Evolutionary conservation across 1,140 invertebrate species (phyloP), one percentile per base, ranked within the genome.

Genomic region (Bombus turneri): DNA sequence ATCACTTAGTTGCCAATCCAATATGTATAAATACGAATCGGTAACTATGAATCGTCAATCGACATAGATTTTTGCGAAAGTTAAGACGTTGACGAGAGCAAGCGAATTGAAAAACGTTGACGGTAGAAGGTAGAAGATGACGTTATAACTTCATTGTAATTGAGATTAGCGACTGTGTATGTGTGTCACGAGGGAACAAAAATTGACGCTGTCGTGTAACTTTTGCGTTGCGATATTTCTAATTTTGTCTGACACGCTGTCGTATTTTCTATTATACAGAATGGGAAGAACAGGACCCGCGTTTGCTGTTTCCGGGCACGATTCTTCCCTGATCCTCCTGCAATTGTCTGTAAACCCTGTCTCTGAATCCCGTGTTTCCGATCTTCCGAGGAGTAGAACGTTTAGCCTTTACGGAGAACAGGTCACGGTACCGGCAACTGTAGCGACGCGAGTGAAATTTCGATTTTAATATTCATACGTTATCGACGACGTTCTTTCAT

Each of bases 401-500:
- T 75, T 62, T 15, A 31, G 10, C 34, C 28, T 28, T 83, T 53
- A 2, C 3, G 10, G 15, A 1, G 59, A 68, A 31, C 76, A 47
- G 62, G 39, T 62, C 15, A 22, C n/a, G 41, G 1, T 41, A 22
- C 34, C 28, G 47, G 10, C 9, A 34, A 15, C 22, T 53, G 47
- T 53, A 53, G 15, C 6, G 47, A 53, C 47, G 47, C 47, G 18
- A 53, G 47, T 53, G 28, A 53, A 39, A 72, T 71, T 71, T 37
- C 47, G 47, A 69, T n/a, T 8, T 39, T 28, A 47, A 62, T 75
- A 43, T 62, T 41, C 41, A 31, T 28, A 64, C n/a, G 64, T 34
- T 84, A 78, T 59, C 81, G 64, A 39, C 43, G 72, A 57, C 47
- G 53, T 34, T 43, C 13, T n/a, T 43, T 39, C 6, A 31, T 59